Evolutionary conservation across 2,888 invertebrate species (phyloP).

Genomic region (Pogonocherus hispidulus): DNA sequence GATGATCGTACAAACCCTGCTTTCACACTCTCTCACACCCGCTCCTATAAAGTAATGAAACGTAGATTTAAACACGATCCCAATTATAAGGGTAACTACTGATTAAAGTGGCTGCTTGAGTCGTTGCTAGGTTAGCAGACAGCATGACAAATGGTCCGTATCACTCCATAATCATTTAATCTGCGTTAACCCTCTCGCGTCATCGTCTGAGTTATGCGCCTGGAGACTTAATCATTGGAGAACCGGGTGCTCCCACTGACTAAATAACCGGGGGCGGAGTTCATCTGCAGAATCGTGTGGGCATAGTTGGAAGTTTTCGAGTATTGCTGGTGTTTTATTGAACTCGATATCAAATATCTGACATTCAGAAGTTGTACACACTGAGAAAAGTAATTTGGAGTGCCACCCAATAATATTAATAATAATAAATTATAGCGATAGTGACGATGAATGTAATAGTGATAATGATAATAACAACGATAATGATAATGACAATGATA

Average conservation of each 20-base stretch:
- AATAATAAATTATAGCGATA: too few species aligned
- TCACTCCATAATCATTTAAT: constrained; percentile 70
- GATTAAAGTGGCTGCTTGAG: constrained; percentile 42
- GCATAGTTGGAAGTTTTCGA: constrained; percentile 4
- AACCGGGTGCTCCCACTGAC: constrained; percentile 33
- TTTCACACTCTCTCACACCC: neutral
- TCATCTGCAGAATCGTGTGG: constrained; percentile 7
- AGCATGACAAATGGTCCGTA: constrained; percentile 69
- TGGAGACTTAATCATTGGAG: constrained; percentile 52
- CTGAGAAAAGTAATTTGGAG: neutral
- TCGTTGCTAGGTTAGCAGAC: constrained; percentile 57
- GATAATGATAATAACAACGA: too few species aligned
- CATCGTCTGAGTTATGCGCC: constrained; percentile 62
- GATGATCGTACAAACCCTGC: neutral
- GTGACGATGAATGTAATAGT: too few species aligned
- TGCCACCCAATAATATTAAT: too few species aligned
- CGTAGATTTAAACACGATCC: constrained; percentile 16
- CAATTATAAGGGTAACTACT: constrained; percentile 33
- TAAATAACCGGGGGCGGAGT: constrained; percentile 2
- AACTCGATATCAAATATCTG: neutral
- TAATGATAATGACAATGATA: too few species aligned
- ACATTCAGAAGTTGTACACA: neutral
- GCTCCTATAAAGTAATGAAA: constrained; percentile 12
- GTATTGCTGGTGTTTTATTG: neutral
- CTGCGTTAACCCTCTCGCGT: constrained; percentile 69